phyloP scores from a whole-genome alignment of 2,888 invertebrate species.

The Cataglyphis altisquamis region DNA sequence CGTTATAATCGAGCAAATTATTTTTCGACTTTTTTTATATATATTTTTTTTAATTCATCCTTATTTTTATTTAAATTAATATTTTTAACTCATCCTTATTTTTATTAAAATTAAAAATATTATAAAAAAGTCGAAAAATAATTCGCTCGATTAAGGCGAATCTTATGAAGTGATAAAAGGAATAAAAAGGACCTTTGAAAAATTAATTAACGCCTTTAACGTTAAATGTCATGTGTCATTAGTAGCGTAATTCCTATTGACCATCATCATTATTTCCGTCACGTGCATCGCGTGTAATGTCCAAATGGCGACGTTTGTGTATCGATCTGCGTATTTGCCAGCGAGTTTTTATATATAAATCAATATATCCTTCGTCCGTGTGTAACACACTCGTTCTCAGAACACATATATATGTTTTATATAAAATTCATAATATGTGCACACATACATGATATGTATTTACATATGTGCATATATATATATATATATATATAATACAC shows the following conservation, averaged over 20 bases:
- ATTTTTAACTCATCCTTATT: not conserved
- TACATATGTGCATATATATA: conserved; percentile 53
- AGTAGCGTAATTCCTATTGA: not conserved
- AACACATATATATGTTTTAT: not conserved
- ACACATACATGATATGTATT: conserved; percentile 10
- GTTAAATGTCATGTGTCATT: not conserved
- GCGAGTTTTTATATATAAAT: conserved; percentile 30
- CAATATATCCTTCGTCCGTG: not conserved
- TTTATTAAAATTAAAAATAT: too few relatives aligned
- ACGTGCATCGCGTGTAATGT: not conserved
- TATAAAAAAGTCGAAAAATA: not conserved
- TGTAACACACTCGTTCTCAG: not conserved
- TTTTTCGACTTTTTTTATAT: not conserved
- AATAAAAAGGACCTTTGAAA: not conserved
- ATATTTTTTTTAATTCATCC: not conserved
- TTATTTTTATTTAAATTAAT: not conserved
- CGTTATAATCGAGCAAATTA: not conserved
- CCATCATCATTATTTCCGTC: conserved; percentile 10
- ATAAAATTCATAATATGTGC: conserved; percentile 28
- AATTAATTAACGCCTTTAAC: not conserved
- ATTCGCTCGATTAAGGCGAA: not conserved
- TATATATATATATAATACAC: conserved; percentile 30
- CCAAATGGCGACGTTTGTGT: not conserved
- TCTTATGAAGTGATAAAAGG: not conserved
- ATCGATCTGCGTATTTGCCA: conserved; percentile 26